Percentiles rank a stretch among this genome's conserved stretches.
These are phyloP conservation scores for Sternarchorhynchus goeldii DNA, from an alignment of 2,797 vertebrate species.

Conservation along the genomic window DNA sequence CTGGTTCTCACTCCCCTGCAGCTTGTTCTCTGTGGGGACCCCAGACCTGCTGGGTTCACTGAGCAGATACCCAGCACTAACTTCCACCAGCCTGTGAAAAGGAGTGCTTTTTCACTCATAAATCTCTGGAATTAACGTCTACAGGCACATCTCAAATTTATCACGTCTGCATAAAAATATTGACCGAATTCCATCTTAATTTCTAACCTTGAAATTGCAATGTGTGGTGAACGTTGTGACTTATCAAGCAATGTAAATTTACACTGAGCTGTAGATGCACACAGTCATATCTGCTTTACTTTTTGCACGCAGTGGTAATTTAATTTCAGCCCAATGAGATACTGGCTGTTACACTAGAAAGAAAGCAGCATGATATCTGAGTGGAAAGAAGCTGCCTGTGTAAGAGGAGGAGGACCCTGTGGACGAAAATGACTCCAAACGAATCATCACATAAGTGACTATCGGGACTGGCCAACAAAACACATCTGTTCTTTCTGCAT, in stretches of 20 bases:
- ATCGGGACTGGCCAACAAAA: slow-evolving; percentile 13
- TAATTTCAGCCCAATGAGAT: slow-evolving; percentile 13
- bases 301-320: slow-evolving; percentile 11
- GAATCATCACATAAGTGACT: slow-evolving; percentile 29
- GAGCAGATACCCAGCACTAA: background rate
- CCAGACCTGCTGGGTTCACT: background rate
- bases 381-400: slow-evolving; percentile 5
- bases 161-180: too few relatives aligned
- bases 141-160: background rate
- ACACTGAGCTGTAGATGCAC: background rate
- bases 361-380: slow-evolving; percentile 30
- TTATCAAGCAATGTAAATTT: background rate
- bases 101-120: background rate
- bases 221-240: background rate
- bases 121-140: background rate
- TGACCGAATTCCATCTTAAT: background rate
- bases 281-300: slow-evolving; percentile 16
- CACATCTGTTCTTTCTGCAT: slow-evolving; percentile 7
- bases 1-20: background rate
- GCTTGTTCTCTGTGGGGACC: background rate
- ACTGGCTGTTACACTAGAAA: slow-evolving; percentile 33
- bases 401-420: slow-evolving; percentile 10
- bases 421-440: slow-evolving; percentile 4
- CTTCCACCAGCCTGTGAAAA: background rate
- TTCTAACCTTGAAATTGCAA: background rate